Base-by-base conservation (phyloP, 2,797 vertebrate species). In the Chiloscyllium punctatum region DNA sequence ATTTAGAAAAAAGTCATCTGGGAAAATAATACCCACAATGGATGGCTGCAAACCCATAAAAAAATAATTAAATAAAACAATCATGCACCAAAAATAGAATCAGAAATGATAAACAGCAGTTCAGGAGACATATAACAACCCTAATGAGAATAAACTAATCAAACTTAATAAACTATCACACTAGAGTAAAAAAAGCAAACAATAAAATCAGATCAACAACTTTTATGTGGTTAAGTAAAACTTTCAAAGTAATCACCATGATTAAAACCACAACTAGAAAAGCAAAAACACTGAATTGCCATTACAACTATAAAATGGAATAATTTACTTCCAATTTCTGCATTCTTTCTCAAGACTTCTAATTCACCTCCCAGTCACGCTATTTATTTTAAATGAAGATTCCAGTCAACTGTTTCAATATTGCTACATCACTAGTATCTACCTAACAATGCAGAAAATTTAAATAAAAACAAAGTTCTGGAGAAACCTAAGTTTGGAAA, bases 31-130 rank as follows among this genome's bases (percentile, higher is more conserved):
- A 92, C 42, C 42, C n/a, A 42, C 7, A 42, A 42, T 37, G 57
- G 66, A 69, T 42, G n/a, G 21, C n/a, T 92, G 21, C n/a, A 42
- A 92, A 23, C 90, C n/a, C 3, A 92, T 92, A 69, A 92, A 62
- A 48, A 92, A 42, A 68, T 90, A 90, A 62, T 62, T 62, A 57
- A 90, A 62, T 92, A 42, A 92, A 92, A 92, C 37, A 42, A 92
- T 42, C 90, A 42, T 25, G 90, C 90, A 92, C 42, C 90, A 66
- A 66, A 92, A 92, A 92, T 69, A 92, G n/a, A 91, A 91, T 68
- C 88, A 91, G 62, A 91, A 62, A 91, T 11, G n/a, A 91, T 21
- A 7, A 66, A 68, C 16, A 68, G 57, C 88, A 66, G n/a, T 68
- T 68, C 33, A 37, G 88, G 7, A 66, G 6, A 91, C 88, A 68